Evolutionary conservation across 2,797 vertebrate species (phyloP).

Genomic region (Dipus sagitta): DNA sequence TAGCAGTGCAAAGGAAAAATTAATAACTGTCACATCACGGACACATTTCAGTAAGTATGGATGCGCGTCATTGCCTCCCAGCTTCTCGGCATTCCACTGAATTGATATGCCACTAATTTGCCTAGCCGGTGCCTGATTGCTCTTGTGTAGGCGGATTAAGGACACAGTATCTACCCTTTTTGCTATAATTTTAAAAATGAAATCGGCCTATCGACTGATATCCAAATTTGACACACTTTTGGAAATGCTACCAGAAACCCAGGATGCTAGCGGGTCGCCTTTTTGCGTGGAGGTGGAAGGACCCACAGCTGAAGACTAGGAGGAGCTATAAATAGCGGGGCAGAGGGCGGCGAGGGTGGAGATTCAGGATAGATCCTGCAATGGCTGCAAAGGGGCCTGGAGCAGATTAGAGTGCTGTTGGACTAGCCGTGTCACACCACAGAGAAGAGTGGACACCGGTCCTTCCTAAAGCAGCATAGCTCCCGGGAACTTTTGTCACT

Average conservation of each 20-base stretch:
- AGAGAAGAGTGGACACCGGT: background rate
- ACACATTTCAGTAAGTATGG: conserved; percentile 44
- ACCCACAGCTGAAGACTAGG: background rate
- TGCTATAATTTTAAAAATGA: background rate
- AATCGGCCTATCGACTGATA: background rate
- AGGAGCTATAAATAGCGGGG: background rate
- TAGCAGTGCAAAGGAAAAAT: background rate
- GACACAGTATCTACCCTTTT: background rate
- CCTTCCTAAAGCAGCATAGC: background rate
- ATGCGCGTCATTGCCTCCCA: conserved; percentile 10
- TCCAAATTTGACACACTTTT: background rate
- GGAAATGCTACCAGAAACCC: conserved; percentile 10
- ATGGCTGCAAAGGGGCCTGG: background rate
- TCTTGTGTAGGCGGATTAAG: background rate
- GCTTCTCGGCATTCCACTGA: conserved; percentile 6
- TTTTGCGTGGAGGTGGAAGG: conserved; percentile 32
- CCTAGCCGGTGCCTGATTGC: background rate
- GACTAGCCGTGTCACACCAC: background rate
- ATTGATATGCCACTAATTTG: conserved; percentile 4
- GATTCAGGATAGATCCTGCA: background rate
- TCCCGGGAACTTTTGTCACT: conserved; percentile 21
- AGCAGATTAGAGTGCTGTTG: background rate
- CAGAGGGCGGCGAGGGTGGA: background rate
- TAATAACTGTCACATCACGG: background rate
- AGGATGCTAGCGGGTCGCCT: background rate